Evolutionary conservation across 37 sponge, comb jelly and placozoan species (phyloP).

Genomic region (Haliclona indistincta): DNA sequence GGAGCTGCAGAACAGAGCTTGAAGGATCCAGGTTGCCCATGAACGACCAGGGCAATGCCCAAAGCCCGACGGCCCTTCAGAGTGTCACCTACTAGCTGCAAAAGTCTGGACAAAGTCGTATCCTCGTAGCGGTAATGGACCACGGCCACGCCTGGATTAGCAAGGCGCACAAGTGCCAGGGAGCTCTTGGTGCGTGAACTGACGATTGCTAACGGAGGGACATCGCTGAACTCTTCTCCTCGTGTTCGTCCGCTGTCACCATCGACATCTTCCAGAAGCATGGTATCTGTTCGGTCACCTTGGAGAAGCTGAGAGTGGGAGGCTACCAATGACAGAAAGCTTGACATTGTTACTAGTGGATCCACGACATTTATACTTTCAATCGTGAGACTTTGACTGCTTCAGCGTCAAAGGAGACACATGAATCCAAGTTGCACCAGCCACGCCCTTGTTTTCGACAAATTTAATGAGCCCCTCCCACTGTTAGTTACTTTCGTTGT

Average conservation of each 20-base stretch:
- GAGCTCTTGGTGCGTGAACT: constrained; percentile 53
- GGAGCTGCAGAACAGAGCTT: constrained; percentile 53
- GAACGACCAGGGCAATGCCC: constrained; percentile 70
- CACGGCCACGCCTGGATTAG: constrained; percentile 57
- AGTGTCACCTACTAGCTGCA: constrained; percentile 41
- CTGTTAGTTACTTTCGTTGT: no score
- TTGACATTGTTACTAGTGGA: no score
- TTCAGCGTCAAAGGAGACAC: no score
- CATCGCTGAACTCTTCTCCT: constrained; percentile 3
- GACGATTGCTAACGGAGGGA: constrained; percentile 60
- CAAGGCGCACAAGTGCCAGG: not conserved
- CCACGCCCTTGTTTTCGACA: no score
- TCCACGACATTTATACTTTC: no score
- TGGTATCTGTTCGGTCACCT: no score
- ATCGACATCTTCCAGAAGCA: no score
- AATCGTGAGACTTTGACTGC: no score
- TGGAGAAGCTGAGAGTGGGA: no score
- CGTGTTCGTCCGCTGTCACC: not conserved
- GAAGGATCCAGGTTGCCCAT: constrained; percentile 65
- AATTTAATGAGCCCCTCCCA: no score
- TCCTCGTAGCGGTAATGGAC: constrained; percentile 78
- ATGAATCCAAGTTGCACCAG: no score
- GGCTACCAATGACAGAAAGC: no score
- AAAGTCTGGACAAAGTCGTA: constrained; percentile 49
- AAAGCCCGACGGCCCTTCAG: constrained; percentile 59